phyloP scores from a whole-genome alignment of 2,888 invertebrate species.

The Lithophane leautieri region DNA sequence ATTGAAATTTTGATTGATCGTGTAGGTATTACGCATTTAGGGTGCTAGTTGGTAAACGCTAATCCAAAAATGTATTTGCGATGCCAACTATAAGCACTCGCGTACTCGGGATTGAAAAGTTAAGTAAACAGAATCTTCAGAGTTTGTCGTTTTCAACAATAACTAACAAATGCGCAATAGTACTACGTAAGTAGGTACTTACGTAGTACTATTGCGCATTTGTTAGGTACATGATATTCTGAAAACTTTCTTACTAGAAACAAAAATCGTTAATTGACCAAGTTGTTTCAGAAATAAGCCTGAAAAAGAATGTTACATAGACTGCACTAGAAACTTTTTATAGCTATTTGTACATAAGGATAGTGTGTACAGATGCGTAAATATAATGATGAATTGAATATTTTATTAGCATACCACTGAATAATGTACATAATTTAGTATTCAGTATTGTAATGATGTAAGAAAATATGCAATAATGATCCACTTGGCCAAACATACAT shows the following conservation, averaged over 20 bases:
- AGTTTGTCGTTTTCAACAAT: not conserved
- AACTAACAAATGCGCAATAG: not conserved
- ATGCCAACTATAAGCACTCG: not conserved
- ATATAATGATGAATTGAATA: constrained; percentile 35
- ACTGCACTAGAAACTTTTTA: constrained; percentile 2
- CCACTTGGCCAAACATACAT: constrained; percentile 72
- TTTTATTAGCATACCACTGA: constrained; percentile 53
- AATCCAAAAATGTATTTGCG: not conserved
- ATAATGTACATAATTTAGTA: constrained; percentile 56
- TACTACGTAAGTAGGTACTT: not conserved
- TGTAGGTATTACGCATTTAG: no score
- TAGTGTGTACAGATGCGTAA: constrained; percentile 24
- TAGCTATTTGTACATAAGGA: constrained; percentile 11
- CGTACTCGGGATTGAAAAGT: not conserved
- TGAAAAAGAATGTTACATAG: not conserved
- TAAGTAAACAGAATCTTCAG: not conserved
- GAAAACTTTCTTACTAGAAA: not conserved
- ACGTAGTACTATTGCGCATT: no score
- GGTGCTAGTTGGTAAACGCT: not conserved
- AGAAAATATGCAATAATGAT: constrained; percentile 75
- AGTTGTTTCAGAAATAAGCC: not conserved
- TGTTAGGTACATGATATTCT: not conserved
- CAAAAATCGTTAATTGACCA: not conserved
- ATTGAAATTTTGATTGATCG: no score
- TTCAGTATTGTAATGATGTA: constrained; percentile 67